Conservation (phyloP, 1,140 invertebrate species). For the Limonius californicus region DNA sequence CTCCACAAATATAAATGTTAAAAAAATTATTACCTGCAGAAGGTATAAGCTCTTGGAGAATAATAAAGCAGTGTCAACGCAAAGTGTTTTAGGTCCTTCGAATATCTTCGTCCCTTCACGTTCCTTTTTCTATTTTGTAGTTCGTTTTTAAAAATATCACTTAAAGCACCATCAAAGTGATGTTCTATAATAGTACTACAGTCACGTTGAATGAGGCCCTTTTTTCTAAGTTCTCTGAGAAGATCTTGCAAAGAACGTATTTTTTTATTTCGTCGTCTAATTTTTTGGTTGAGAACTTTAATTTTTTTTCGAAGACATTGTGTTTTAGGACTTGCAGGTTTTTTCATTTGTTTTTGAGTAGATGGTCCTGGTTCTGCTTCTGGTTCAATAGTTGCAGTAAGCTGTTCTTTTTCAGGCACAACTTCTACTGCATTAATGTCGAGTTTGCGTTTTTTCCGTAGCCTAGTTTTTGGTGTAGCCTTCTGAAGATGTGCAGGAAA, state of each 20-base stretch:
- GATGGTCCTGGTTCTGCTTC: too few relatives aligned
- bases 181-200: background rate
- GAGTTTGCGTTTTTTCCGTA: too few relatives aligned
- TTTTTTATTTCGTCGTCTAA: background rate
- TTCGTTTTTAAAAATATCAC: background rate
- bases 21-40: background rate
- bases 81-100: background rate
- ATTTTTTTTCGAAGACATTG: background rate
- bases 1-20: background rate
- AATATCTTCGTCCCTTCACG: background rate
- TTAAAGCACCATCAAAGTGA: background rate
- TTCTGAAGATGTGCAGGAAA: too few relatives aligned
- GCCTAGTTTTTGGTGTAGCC: too few relatives aligned
- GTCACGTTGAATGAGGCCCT: background rate
- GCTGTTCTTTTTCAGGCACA: too few relatives aligned
- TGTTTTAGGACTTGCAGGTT: too few relatives aligned
- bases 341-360: too few relatives aligned
- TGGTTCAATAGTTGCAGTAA: too few relatives aligned
- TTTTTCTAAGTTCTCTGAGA: background rate
- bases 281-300: background rate
- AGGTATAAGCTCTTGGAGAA: background rate
- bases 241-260: background rate
- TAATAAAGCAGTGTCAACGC: background rate
- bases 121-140: background rate
- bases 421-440: too few relatives aligned